phyloP scores from a whole-genome alignment of 2,797 vertebrate genomes.

The Phoeniculus purpureus region DNA sequence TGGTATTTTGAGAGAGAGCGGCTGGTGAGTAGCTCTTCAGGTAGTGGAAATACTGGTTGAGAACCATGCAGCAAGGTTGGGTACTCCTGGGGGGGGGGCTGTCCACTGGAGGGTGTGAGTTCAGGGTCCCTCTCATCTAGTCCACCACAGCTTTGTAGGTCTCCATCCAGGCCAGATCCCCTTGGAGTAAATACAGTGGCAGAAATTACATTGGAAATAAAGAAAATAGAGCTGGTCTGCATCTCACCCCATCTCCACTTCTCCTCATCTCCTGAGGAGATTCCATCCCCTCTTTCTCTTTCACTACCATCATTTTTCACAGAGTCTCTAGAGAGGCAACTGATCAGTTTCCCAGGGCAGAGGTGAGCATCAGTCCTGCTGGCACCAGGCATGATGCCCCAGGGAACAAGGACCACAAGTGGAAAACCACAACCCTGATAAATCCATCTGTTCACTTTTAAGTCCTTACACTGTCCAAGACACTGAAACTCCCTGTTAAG shows the following conservation, averaged over 20 bases:
- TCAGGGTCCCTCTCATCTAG: not conserved
- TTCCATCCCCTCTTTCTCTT: not conserved
- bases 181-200: not conserved
- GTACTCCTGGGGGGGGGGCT: too few relatives aligned
- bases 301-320: not conserved
- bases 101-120: fast-evolving
- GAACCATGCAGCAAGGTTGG: not conserved
- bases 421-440: not conserved
- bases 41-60: fast-evolving
- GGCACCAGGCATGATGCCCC: not conserved
- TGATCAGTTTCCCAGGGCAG: not conserved
- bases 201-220: not conserved
- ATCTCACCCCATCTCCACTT: not conserved
- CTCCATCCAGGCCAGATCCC: not conserved
- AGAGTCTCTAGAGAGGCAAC: too few relatives aligned
- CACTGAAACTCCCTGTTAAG: not conserved
- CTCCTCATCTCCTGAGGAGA: not conserved
- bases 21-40: not conserved
- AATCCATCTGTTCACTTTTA: not conserved
- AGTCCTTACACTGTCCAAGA: not conserved
- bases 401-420: not conserved
- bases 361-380: not conserved
- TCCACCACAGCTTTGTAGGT: not conserved
- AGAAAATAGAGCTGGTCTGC: not conserved
- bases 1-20: not conserved